Base-by-base conservation (phyloP, 2,888 invertebrate species). In the Achlya flavicornis region DNA sequence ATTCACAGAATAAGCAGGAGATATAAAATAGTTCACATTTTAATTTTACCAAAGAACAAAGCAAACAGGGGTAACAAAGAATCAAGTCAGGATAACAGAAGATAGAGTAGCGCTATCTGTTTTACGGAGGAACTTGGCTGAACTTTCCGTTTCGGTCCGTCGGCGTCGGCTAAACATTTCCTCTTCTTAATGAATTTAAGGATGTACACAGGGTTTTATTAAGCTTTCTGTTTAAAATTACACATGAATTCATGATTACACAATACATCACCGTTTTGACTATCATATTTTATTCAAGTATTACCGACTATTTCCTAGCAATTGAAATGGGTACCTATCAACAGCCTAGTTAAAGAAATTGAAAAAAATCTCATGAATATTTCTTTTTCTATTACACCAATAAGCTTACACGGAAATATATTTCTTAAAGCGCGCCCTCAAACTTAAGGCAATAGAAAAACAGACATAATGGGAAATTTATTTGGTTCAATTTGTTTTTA, bases 401-500 rank as follows among this genome's bases (percentile, higher is more conserved):
- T 43, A 60, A 60, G 41, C 70, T 61, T 70, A 71, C 75, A 70
- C 64, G 72, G 67, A 69, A 71, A 70, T 72, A 76, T 75, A 72
- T 71, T 76, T 76, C 72, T 71, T 67, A 73, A 68, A 71, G 63
- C 66, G 59, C 74, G 65, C 69, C 75, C 71, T 75, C 68, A 71
- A 79, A 78, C 73, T 79, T 76, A 79, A 78, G 72, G 78, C 70
- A 87, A 88, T 82, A 85, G 84, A 88, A 89, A 90, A 88, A 87
- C 85, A 86, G 81, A 77, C 80, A 81, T 88, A 88, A 89, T 88
- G 87, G 84, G 71, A 84, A 87, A 91, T 92, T 92, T 92, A 92
- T 91, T 91, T 87, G 84, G 83, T 88, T 87, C 92, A 91, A 92
- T 92, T 91, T 91, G 88, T 85, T 90, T 92, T 92, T 92, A 92